Conservation (phyloP, 1,140 invertebrate species). For the Drosophila rhopaloa region DNA sequence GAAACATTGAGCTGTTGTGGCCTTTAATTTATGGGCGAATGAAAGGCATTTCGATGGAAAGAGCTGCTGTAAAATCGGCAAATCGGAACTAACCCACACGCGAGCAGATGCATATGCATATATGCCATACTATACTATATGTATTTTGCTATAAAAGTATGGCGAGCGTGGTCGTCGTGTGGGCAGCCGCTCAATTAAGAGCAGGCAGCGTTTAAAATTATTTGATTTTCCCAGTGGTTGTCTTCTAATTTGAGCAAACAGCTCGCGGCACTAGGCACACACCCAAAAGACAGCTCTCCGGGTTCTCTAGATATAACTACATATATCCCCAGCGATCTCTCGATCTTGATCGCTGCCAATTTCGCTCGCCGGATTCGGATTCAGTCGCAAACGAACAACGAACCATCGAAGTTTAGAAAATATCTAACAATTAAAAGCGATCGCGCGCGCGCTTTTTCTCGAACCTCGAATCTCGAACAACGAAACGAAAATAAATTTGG, state of each 20-base stretch:
- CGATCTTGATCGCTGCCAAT: conserved; percentile 73
- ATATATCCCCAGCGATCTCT: conserved; percentile 47
- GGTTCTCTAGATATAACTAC: conserved; percentile 26
- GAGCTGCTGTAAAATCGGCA: conserved; percentile 24
- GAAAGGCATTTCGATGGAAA: conserved; percentile 38
- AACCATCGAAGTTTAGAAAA: conserved; percentile 83
- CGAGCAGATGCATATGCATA: conserved; percentile 8
- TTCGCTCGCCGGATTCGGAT: conserved; percentile 49
- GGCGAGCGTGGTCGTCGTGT: conserved; percentile 67
- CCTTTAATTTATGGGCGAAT: conserved; percentile 59
- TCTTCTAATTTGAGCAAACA: conserved; percentile 71
- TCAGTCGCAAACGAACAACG: conserved; percentile 84
- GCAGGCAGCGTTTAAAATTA: conserved; percentile 73
- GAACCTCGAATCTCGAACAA: conserved; percentile 39
- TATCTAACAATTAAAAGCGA: conserved; percentile 48
- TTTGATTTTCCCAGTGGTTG: conserved; percentile 70
- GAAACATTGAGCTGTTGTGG: conserved; percentile 58
- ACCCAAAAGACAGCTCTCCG: conserved; percentile 43
- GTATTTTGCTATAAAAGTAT: conserved; percentile 23
- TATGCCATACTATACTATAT: background rate
- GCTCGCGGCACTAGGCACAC: conserved; percentile 24
- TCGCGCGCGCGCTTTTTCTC: conserved; percentile 65
- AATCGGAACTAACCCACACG: conserved; percentile 49
- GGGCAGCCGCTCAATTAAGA: conserved; percentile 77
- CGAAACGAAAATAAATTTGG: conserved; percentile 67